phyloP scores from a whole-genome alignment of 2,888 invertebrate species.

The Brachyopa scutellaris region DNA sequence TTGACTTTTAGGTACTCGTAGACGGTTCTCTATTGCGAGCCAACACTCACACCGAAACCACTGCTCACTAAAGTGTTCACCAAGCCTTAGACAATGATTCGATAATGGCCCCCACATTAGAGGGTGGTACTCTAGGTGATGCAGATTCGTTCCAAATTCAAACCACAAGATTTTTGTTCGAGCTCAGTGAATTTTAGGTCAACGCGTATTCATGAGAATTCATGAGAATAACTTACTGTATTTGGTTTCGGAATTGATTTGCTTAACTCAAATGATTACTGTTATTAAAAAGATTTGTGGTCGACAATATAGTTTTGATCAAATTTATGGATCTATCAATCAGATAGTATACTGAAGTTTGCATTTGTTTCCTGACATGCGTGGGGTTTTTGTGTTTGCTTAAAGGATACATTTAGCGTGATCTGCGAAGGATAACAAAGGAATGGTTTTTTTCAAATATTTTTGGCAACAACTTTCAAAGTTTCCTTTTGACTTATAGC shows the following conservation, averaged over 20 bases:
- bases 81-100: constrained; percentile 37
- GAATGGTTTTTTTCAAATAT: no score
- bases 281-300: constrained; percentile 55
- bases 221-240: constrained; percentile 44
- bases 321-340: constrained; percentile 8
- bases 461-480: no score
- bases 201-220: constrained; percentile 28
- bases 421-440: no score
- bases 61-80: constrained; percentile 40
- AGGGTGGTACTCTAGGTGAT: constrained; percentile 35
- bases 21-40: constrained; percentile 27
- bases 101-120: constrained; percentile 48
- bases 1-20: constrained; percentile 52
- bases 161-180: constrained; percentile 28
- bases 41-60: constrained; percentile 26
- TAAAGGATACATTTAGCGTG: no score
- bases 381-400: neutral
- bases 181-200: constrained; percentile 34
- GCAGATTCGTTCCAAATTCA: constrained; percentile 48
- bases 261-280: constrained; percentile 44
- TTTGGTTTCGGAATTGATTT: constrained; percentile 57
- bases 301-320: neutral
- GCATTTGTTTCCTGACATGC: neutral
- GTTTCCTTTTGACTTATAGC: no score
- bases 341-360: neutral